Evolutionary conservation across 2,888 invertebrate species (phyloP).

Genomic region (Strigamia maritima): DNA sequence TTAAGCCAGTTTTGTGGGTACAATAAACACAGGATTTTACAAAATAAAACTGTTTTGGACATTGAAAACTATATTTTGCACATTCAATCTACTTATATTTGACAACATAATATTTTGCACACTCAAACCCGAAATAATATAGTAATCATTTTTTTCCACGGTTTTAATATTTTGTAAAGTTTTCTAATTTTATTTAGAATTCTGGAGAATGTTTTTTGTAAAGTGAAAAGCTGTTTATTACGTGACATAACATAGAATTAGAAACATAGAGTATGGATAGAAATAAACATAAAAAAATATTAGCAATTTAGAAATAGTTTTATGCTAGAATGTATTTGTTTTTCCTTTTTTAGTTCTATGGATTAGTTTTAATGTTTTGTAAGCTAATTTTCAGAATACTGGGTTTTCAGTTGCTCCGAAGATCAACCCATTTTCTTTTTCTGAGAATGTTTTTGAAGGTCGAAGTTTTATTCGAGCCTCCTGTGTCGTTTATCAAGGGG

Average conservation of each 20-base stretch:
- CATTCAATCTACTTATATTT: too few relatives aligned
- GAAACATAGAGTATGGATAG: not conserved
- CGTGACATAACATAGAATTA: not conserved
- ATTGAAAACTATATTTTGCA: too few relatives aligned
- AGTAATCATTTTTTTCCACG: not conserved
- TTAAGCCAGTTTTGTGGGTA: too few relatives aligned
- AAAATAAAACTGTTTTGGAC: too few relatives aligned
- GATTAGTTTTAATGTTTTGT: not conserved
- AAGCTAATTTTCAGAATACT: not conserved
- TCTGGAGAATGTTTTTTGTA: not conserved
- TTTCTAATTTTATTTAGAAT: not conserved
- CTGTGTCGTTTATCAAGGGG: too few relatives aligned
- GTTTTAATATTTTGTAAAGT: not conserved
- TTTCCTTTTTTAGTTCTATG: not conserved
- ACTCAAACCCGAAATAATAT: too few relatives aligned
- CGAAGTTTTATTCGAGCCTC: too few relatives aligned
- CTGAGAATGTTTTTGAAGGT: too few relatives aligned
- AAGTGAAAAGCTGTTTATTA: not conserved
- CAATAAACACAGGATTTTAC: too few relatives aligned
- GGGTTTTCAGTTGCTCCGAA: slow-evolving; percentile 54
- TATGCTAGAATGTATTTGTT: not conserved
- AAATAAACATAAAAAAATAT: not conserved
- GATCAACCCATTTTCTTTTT: slow-evolving; percentile 58
- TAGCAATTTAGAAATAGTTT: not conserved
- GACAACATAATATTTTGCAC: too few relatives aligned